A percentile compares a stretch with the other conserved stretches of the same genome.
These are phyloP conservation scores for Eonycteris spelaea DNA, from an alignment of 2,113 vertebrate species.

Conservation along the genomic window DNA sequence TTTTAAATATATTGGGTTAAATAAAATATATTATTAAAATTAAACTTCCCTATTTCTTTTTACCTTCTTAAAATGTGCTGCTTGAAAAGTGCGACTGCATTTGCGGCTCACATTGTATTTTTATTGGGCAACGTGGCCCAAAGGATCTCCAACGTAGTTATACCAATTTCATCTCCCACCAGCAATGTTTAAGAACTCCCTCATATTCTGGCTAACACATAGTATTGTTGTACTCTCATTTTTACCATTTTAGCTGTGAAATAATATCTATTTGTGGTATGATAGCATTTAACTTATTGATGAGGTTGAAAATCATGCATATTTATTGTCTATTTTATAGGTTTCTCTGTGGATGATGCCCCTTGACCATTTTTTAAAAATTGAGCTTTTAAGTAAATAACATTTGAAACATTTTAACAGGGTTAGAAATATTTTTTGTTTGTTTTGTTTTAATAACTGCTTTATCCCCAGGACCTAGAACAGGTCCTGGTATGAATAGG, in stretches of 20 bases:
- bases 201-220: neutral
- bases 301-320: neutral
- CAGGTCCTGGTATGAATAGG: neutral
- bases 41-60: neutral
- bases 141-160: neutral
- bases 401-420: slow-evolving; percentile 1
- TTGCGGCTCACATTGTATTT: slow-evolving; percentile 2
- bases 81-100: neutral
- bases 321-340: neutral
- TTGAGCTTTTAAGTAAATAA: slow-evolving; percentile 3
- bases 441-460: neutral
- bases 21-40: neutral
- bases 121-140: neutral
- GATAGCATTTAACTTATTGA: neutral
- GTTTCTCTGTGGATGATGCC: neutral
- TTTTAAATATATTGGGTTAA: neutral
- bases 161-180: neutral
- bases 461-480: neutral
- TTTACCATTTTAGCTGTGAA: neutral
- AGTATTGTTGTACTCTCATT: neutral
- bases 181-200: neutral
- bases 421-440: neutral
- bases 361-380: neutral
- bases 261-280: neutral
- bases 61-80: neutral